Evolutionary conservation across 30 jellyfish, hydroid and myxozoan species (phyloP).

Genomic region (Aurelia coerulea): DNA sequence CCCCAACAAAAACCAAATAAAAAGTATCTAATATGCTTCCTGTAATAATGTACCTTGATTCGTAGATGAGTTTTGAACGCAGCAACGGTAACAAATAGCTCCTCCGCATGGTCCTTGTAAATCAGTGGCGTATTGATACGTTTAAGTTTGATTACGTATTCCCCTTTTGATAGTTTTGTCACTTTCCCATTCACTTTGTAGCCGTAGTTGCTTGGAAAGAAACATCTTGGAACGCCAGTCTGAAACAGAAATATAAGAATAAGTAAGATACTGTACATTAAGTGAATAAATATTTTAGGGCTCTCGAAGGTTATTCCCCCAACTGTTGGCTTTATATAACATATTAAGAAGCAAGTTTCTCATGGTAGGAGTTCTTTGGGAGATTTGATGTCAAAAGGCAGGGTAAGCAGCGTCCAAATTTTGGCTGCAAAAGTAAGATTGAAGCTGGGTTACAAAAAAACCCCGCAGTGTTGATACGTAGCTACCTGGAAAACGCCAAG

Average conservation of each 20-base stretch:
- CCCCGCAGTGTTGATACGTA: no score
- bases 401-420: no score
- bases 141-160: constrained; percentile 17
- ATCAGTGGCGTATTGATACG: constrained; percentile 60
- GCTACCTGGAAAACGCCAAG: no score
- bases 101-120: constrained; percentile 33
- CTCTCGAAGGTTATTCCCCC: no score
- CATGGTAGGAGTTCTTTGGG: no score
- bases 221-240: constrained; percentile 68
- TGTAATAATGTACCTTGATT: constrained; percentile 42
- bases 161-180: not conserved
- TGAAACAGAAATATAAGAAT: constrained; percentile 1
- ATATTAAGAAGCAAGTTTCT: no score
- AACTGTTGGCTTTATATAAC: no score
- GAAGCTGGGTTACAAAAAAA: no score
- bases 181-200: constrained; percentile 31
- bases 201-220: constrained; percentile 63
- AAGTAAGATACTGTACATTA: not conserved
- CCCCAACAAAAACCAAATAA: no score
- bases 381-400: no score
- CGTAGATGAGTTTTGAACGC: constrained; percentile 61
- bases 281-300: not conserved
- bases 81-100: constrained; percentile 6
- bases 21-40: no score
- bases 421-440: no score